Conservation (phyloP, 1,140 invertebrate genomes). For the Drosophila willistoni region DNA sequence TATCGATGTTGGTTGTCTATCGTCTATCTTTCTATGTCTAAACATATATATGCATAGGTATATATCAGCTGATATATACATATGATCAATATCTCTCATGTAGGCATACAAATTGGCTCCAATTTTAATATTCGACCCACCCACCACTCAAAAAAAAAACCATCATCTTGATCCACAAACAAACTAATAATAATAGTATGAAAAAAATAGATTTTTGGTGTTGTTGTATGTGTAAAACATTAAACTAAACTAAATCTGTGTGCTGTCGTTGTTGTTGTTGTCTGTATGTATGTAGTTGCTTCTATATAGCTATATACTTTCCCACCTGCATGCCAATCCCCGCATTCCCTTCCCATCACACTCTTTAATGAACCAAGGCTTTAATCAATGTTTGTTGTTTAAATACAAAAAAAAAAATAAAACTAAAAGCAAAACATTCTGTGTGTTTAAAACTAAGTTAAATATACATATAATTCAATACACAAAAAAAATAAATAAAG, state of each 20-base stretch:
- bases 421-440: background rate
- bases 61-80: constrained; percentile 2
- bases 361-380: constrained; percentile 40
- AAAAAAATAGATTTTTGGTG: constrained; percentile 65
- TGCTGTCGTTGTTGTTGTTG: constrained; percentile 63
- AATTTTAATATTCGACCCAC: background rate
- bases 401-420: background rate
- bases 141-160: background rate
- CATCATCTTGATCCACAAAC: background rate
- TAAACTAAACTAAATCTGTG: constrained; percentile 59
- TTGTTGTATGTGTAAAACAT: constrained; percentile 76
- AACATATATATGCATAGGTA: constrained; percentile 11
- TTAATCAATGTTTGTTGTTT: constrained; percentile 70
- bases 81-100: constrained; percentile 26
- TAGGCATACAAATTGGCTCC: constrained; percentile 39
- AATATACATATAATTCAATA: constrained; percentile 21
- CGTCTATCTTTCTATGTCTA: constrained; percentile 64
- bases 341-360: background rate
- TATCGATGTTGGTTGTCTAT: constrained; percentile 48
- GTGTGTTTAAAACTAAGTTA: constrained; percentile 59
- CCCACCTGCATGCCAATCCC: constrained; percentile 30
- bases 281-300: constrained; percentile 9
- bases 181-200: background rate
- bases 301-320: constrained; percentile 10
- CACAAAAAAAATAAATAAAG: background rate